phyloP scores from a whole-genome alignment of 2,888 invertebrate species.

The Penaeus monodon region DNA sequence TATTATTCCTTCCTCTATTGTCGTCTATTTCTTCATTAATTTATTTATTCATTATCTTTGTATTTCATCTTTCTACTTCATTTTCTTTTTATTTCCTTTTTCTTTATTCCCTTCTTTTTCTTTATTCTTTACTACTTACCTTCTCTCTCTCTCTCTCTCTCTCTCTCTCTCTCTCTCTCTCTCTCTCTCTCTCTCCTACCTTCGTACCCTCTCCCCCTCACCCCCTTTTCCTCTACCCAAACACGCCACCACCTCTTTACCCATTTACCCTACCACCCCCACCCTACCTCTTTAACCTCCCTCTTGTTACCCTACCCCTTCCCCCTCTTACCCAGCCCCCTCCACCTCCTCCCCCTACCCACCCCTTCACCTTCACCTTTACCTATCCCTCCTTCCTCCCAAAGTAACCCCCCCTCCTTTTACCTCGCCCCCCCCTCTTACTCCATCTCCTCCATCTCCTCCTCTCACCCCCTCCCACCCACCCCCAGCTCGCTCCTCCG shows the following conservation, averaged over 20 bases:
- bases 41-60: too few species aligned
- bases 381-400: too few species aligned
- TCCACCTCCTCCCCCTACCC: too few species aligned
- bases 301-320: neutral
- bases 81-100: too few species aligned
- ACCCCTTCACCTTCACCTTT: too few species aligned
- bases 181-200: neutral
- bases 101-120: neutral
- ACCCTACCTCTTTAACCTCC: neutral
- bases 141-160: conserved; percentile 2
- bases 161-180: conserved; percentile 7
- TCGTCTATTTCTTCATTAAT: too few species aligned
- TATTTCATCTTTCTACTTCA: too few species aligned
- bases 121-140: neutral
- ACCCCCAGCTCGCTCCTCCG: neutral
- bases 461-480: neutral
- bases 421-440: too few species aligned
- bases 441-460: too few species aligned
- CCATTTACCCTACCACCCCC: neutral
- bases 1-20: too few species aligned
- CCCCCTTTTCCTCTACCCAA: neutral
- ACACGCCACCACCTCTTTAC: neutral
- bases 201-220: neutral
- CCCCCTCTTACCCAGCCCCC: too few species aligned
- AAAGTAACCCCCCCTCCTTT: too few species aligned